Percentiles rank a stretch among this genome's conserved stretches.
These are phyloP conservation scores for Anoplopoma fimbria DNA, from an alignment of 2,113 vertebrate species.

Conservation along the genomic window DNA sequence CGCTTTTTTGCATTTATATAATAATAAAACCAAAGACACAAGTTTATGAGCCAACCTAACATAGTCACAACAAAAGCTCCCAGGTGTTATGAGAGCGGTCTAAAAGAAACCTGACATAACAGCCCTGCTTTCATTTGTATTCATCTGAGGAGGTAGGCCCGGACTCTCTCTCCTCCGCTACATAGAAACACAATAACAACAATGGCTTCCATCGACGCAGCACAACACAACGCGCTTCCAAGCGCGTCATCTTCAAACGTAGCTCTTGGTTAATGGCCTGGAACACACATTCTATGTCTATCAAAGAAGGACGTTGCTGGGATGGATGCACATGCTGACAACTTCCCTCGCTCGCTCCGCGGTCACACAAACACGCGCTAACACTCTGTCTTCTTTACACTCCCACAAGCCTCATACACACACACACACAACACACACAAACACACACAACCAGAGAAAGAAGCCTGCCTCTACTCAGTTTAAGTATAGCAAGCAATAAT, in stretches of 20 bases:
- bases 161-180: slow-evolving; percentile 23
- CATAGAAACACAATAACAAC: slow-evolving; percentile 48
- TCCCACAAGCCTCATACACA: neutral
- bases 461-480: slow-evolving; percentile 54
- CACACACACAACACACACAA: slow-evolving; percentile 5
- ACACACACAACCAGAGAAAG: neutral
- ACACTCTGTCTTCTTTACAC: slow-evolving; percentile 13
- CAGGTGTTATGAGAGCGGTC: neutral
- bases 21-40: neutral
- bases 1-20: neutral
- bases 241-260: slow-evolving; percentile 54
- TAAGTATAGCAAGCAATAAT: slow-evolving; percentile 79
- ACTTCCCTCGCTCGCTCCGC: slow-evolving; percentile 31
- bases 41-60: neutral
- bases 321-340: slow-evolving; percentile 72
- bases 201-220: slow-evolving; percentile 36
- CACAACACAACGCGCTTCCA: slow-evolving; percentile 36
- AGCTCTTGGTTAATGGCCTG: slow-evolving; percentile 62
- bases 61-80: neutral
- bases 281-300: slow-evolving; percentile 69
- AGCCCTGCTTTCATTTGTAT: slow-evolving; percentile 44
- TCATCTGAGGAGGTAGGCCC: slow-evolving; percentile 35
- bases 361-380: slow-evolving; percentile 46
- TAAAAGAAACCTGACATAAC: neutral
- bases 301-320: slow-evolving; percentile 62